Evolutionary conservation across 2,113 vertebrate species (phyloP), one percentile per base, ranked within the genome.

Genomic region (Pedionomus torquatus): DNA sequence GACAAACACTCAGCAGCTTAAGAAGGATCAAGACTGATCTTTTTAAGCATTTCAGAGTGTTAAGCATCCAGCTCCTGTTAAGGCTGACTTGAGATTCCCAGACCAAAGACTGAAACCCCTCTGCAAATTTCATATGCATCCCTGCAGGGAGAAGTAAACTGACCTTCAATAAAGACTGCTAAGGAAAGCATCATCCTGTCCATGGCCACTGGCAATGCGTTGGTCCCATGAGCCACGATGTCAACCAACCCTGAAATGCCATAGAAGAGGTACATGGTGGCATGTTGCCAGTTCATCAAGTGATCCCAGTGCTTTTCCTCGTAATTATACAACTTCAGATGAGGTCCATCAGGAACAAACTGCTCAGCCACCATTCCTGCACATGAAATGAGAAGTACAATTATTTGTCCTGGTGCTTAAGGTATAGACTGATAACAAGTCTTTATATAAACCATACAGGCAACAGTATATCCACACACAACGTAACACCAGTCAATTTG

Each of bases 221-320:
- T 98, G 37, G 98, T 98, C 93, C 96, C 98, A 11, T 99, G 98
- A 17, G 99, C 97, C 65, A 99, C 92, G 21, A 99, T 98, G 31
- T 98, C 98, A 44, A 98, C 97, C 21, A 98, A 83, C 5, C 98
- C 99, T 7, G 98, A 90, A 92, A 99, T 96, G 39, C 98, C 98
- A 21, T 99, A 99, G 97, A 99, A 99, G 79, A 99, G 97, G 93
- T 99, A 99, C 99, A 99, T 99, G 93, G 99, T 99, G 81, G 98
- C 94, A 25, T 99, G 99, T 65, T 99, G 99, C 99, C 99, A 99
- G 97, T 98, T 98, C 96, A 98, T 98, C 89, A 99, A 93, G 49
- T 98, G 94, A 23, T 98, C 93, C 99, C 99, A 99, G 46, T 98
- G 98, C 65, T 99, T 97, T 90, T 98, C 98, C 54, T 98, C 95